Evolutionary conservation across 2,113 vertebrate species (phyloP).

Genomic region (Xenopus borealis): DNA sequence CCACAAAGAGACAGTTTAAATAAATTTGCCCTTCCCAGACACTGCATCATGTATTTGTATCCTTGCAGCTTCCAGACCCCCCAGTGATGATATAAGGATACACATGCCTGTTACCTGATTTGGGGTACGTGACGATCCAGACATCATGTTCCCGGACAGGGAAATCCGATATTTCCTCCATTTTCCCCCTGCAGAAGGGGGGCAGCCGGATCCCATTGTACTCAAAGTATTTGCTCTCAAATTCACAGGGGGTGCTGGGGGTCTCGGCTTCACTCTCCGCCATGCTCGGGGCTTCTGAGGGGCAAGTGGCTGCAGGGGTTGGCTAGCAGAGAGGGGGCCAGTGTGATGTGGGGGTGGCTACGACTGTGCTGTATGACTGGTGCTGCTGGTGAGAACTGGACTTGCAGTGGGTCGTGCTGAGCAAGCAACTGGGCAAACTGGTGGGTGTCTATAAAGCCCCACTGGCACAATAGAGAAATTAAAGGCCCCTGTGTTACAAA

Average conservation of each 20-base stretch:
- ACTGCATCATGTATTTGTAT: too few relatives aligned
- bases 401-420: too few relatives aligned
- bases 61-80: background rate
- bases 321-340: background rate
- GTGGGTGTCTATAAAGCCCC: too few relatives aligned
- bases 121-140: constrained; percentile 96
- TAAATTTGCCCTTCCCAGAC: background rate
- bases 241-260: constrained; percentile 93
- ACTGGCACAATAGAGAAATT: too few relatives aligned
- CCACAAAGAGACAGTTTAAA: background rate
- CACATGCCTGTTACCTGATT: constrained; percentile 81
- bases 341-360: background rate
- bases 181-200: constrained; percentile 93
- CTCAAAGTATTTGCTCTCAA: constrained; percentile 97
- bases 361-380: background rate
- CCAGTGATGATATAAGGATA: background rate
- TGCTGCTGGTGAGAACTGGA: background rate
- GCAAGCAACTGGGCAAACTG: too few relatives aligned
- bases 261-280: constrained; percentile 95
- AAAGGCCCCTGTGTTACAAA: too few relatives aligned
- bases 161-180: constrained; percentile 95
- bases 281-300: constrained; percentile 67
- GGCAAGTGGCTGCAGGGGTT: background rate
- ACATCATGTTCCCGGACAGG: constrained; percentile 90
- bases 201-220: constrained; percentile 92